Evolutionary conservation across 2,797 vertebrate species (phyloP).

Genomic region (Sebastes alutus): DNA sequence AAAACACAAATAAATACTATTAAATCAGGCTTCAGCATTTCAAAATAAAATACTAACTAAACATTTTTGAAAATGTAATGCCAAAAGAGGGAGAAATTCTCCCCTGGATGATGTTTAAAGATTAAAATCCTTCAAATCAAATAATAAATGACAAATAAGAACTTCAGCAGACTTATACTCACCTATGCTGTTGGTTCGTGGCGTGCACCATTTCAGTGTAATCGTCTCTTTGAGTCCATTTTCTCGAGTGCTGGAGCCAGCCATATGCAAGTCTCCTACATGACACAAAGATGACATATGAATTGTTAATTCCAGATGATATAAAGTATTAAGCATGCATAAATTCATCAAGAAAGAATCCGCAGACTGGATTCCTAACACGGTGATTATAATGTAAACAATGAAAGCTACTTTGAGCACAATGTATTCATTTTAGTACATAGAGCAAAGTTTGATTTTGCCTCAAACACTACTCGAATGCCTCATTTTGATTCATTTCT

Average conservation of each 20-base stretch:
- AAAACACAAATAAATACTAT: neutral
- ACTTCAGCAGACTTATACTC: neutral
- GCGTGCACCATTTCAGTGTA: constrained; percentile 98
- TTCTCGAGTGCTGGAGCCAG: constrained; percentile 89
- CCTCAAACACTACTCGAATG: fast-evolving
- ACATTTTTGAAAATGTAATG: neutral
- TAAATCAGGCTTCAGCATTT: neutral
- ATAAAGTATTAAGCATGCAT: neutral
- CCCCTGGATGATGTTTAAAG: neutral
- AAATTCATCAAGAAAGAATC: neutral
- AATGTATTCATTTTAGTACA: neutral
- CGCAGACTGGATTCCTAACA: neutral
- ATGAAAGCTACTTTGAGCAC: neutral
- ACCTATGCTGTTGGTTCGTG: constrained; percentile 88
- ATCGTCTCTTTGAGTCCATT: constrained; percentile 94
- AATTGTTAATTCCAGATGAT: neutral
- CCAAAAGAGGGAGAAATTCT: neutral
- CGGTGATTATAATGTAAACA: neutral
- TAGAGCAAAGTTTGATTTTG: neutral
- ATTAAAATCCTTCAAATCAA: neutral
- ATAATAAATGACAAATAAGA: neutral
- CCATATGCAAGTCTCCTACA: constrained; percentile 90
- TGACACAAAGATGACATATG: neutral
- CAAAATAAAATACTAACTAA: neutral
- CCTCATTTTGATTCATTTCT: neutral